phyloP scores from a whole-genome alignment of 2,888 invertebrate genomes.

The Polyploca ridens region DNA sequence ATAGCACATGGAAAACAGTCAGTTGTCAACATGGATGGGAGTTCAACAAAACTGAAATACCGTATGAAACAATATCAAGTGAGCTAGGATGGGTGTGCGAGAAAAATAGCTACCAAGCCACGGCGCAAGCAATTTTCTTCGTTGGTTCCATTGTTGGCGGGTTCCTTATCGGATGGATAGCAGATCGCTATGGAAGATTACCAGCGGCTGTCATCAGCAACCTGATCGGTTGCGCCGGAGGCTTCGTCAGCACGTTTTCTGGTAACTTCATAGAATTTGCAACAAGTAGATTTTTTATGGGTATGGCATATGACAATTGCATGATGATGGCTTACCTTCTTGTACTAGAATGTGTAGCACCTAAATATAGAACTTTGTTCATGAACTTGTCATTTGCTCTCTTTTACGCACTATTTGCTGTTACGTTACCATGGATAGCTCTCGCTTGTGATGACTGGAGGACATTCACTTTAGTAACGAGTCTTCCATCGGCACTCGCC shows the following conservation, averaged over 20 bases:
- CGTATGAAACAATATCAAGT: constrained; percentile 64
- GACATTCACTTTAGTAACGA: constrained; percentile 57
- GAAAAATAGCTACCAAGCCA: constrained; percentile 62
- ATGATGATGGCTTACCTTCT: constrained; percentile 60
- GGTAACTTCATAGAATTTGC: constrained; percentile 54
- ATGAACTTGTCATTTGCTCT: constrained; percentile 58
- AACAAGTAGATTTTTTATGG: too few relatives aligned
- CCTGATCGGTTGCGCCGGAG: constrained; percentile 55
- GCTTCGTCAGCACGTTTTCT: constrained; percentile 52
- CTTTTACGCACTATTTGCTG: constrained; percentile 54
- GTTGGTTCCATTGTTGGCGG: constrained; percentile 62
- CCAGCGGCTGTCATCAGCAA: constrained; percentile 55
- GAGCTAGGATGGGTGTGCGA: constrained; percentile 67
- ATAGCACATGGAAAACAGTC: constrained; percentile 49
- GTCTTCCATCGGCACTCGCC: constrained; percentile 53
- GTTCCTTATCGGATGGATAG: constrained; percentile 59
- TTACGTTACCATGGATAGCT: constrained; percentile 57
- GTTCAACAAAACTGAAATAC: constrained; percentile 62
- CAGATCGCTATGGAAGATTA: constrained; percentile 62
- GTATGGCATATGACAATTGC: too few relatives aligned
- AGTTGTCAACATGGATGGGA: constrained; percentile 66
- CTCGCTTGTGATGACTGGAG: constrained; percentile 64
- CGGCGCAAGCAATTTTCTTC: too few relatives aligned
- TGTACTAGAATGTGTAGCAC: constrained; percentile 62
- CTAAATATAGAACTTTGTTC: constrained; percentile 60